Evolutionary conservation across 53 echinoderm and acorn worm genomes (phyloP).

Genomic region (Antedon mediterranea): DNA sequence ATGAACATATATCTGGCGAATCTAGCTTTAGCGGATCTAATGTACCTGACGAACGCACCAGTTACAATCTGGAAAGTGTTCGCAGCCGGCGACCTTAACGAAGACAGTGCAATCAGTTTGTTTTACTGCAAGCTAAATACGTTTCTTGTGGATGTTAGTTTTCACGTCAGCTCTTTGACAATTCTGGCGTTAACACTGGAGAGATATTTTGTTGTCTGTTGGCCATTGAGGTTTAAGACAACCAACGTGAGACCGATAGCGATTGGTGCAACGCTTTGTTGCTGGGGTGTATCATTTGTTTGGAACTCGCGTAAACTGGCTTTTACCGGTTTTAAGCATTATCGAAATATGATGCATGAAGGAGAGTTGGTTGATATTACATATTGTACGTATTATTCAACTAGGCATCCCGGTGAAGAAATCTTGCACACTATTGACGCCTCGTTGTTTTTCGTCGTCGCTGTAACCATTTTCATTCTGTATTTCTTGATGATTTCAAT

Average conservation of each 20-base stretch:
- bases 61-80: constrained; percentile 1
- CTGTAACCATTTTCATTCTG: background rate
- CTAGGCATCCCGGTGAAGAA: background rate
- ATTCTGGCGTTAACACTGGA: background rate
- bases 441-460: background rate
- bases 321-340: background rate
- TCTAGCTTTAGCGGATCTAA: constrained; percentile 27
- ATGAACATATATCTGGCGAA: constrained; percentile 34
- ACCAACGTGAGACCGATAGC: background rate
- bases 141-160: background rate
- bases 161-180: background rate
- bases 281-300: background rate
- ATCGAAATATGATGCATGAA: background rate
- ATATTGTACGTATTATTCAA: background rate
- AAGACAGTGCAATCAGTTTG: background rate
- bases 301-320: background rate
- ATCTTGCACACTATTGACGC: background rate
- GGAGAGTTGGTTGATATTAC: background rate
- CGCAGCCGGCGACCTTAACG: background rate
- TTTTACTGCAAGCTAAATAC: background rate
- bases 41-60: constrained; percentile 12
- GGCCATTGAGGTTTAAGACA: background rate
- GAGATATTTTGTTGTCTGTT: background rate
- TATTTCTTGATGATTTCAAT: background rate
- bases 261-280: background rate